Base-by-base conservation (phyloP, 2,888 invertebrate species). In the Mycalesis mineus region DNA sequence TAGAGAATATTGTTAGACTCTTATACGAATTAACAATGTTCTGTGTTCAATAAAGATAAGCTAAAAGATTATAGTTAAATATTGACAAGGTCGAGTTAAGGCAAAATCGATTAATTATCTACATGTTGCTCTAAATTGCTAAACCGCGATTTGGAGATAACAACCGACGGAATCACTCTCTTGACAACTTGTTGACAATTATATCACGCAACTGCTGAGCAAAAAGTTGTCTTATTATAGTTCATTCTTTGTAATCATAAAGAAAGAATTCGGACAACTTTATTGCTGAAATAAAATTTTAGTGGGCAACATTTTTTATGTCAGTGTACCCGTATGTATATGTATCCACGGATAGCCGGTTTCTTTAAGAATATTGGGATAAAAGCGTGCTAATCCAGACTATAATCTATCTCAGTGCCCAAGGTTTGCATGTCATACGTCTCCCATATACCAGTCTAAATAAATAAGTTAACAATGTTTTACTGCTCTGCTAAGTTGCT, bases 161-260 rank as follows among this genome's bases (percentile, higher is more conserved):
- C 49, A 22, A 22, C 13, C 15, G 36, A 49, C 22, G 37, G 37
- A 37, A 36, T 33, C 49, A 37, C 9, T 44, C 28, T 37, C 22
- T 49, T 13, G 36, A 49, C 37, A 49, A 49, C 49, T 49, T 49
- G 49, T 28, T 49, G 49, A 49, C 49, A 49, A 49, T 13, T 49
- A 28, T 37, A 49, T 49, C 22, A 49, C 17, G 49, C 49, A 49
- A 49, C 37, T 8, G 39, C 49, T 37, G 28, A 9, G 36, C 31
- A 36, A 48, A 48, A 33, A 36, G 33, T 48, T 36, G 22, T 49
- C 36, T 37, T 22, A 8, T n/a, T 31, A 9, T 7, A 36, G 44
- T n/a, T 36, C 17, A 22, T 2, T 22, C 22, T 22, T 22, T 22
- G 15, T 41, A 42, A 7, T 17, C 22, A 22, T 4, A 36, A 36